These are phyloP conservation scores for Luidia sarsii DNA, from an alignment of 53 echinoderm and acorn worm genomes.

Conservation along the genomic window DNA sequence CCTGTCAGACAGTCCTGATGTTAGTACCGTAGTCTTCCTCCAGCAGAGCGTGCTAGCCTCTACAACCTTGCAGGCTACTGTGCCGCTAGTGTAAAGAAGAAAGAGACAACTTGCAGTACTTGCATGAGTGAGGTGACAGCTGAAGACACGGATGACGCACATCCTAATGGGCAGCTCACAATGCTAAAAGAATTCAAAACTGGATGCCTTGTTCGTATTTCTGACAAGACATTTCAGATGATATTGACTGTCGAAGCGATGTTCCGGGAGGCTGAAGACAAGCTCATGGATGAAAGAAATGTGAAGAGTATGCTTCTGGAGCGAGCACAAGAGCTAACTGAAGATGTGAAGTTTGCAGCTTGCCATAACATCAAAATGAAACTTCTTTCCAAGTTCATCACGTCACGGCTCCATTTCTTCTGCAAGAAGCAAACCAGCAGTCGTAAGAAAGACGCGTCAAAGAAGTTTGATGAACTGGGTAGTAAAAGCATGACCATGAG, in stretches of 20 bases:
- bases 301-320: too few relatives aligned
- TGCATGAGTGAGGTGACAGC: conserved; percentile 19
- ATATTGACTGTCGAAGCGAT: conserved; percentile 24
- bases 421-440: too few relatives aligned
- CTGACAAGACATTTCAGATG: conserved; percentile 13
- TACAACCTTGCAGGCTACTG: conserved; percentile 70
- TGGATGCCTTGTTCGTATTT: conserved; percentile 28
- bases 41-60: conserved; percentile 52
- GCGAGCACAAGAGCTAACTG: too few relatives aligned
- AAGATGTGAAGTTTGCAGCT: too few relatives aligned
- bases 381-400: too few relatives aligned
- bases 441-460: too few relatives aligned
- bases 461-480: too few relatives aligned
- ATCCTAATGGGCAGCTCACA: conserved; percentile 8
- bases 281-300: too few relatives aligned
- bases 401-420: too few relatives aligned
- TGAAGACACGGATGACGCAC: background rate
- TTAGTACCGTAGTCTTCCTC: background rate
- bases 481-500: too few relatives aligned
- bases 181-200: conserved; percentile 16
- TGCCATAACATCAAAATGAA: too few relatives aligned
- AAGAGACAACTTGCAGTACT: conserved; percentile 16
- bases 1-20: conserved; percentile 6
- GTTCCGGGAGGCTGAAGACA: background rate
- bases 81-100: conserved; percentile 42